Conservation (phyloP, 1,140 invertebrate genomes). For the Drosophila virilis region DNA sequence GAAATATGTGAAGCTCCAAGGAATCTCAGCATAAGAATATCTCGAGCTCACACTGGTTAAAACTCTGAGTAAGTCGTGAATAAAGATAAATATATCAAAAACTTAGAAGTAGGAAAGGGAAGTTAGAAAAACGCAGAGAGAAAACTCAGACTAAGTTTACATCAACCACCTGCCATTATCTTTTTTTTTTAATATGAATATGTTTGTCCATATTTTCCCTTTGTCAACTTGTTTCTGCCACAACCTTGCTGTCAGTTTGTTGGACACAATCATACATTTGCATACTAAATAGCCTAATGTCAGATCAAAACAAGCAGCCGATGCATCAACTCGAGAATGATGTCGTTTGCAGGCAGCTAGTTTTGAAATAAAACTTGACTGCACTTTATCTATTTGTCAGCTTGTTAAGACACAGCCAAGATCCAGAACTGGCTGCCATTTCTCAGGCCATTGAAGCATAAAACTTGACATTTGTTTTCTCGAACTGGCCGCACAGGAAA, state of each 20-base stretch:
- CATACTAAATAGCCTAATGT: conserved; percentile 49
- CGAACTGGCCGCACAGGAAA: conserved; percentile 54
- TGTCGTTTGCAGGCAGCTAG: neutral
- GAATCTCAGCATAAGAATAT: too few relatives aligned
- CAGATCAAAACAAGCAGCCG: conserved; percentile 48
- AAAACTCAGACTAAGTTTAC: neutral
- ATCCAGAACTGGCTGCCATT: conserved; percentile 27
- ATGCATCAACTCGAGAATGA: conserved; percentile 51
- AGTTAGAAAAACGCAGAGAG: neutral
- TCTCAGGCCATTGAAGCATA: conserved; percentile 74
- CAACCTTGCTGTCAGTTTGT: conserved; percentile 23
- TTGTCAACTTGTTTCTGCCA: neutral
- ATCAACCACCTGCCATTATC: conserved; percentile 4
- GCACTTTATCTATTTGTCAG: conserved; percentile 75
- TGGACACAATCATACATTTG: conserved; percentile 46
- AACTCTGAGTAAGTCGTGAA: neutral
- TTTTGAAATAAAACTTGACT: conserved; percentile 36
- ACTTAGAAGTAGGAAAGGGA: too few relatives aligned
- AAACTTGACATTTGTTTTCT: conserved; percentile 58
- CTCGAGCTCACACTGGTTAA: too few relatives aligned
- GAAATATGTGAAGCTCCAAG: too few relatives aligned
- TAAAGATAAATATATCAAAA: neutral
- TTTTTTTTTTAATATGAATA: conserved; percentile 3
- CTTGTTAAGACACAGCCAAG: conserved; percentile 47
- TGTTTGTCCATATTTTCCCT: neutral